Percentiles rank a stretch among this genome's conserved stretches.
Conservation (phyloP, 2,888 invertebrate species). For the Sinohyriopsis cumingii region DNA sequence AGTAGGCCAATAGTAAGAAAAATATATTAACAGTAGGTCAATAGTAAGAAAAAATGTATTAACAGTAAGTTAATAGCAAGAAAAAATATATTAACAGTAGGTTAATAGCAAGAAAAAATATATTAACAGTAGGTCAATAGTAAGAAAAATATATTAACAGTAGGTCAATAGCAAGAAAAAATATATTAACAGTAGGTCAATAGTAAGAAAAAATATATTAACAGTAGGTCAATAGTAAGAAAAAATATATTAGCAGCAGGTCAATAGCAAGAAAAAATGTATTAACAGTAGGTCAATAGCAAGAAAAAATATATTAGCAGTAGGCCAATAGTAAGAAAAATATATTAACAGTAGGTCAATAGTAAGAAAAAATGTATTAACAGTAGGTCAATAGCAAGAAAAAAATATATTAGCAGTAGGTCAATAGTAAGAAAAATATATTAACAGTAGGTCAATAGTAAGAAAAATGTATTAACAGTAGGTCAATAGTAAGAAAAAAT, state of each 20-base stretch:
- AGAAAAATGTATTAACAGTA: not conserved
- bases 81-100: not conserved
- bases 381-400: conserved; percentile 19
- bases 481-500: conserved; percentile 19
- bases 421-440: conserved; percentile 22
- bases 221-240: conserved; percentile 19
- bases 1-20: conserved; percentile 19
- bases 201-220: not conserved
- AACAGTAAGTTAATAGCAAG: conserved; percentile 19
- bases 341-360: conserved; percentile 27
- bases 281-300: conserved; percentile 23
- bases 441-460: conserved; percentile 22
- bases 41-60: conserved; percentile 4
- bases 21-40: conserved; percentile 20
- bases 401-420: not conserved
- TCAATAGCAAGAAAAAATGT: conserved; percentile 17
- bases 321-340: conserved; percentile 19
- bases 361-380: not conserved
- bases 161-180: conserved; percentile 19
- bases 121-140: conserved; percentile 23
- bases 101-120: conserved; percentile 18
- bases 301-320: not conserved
- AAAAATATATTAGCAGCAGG: not conserved
- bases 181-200: conserved; percentile 23
- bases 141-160: not conserved